Conservation (phyloP, 2,888 invertebrate genomes). For the Orthosia gracilis region DNA sequence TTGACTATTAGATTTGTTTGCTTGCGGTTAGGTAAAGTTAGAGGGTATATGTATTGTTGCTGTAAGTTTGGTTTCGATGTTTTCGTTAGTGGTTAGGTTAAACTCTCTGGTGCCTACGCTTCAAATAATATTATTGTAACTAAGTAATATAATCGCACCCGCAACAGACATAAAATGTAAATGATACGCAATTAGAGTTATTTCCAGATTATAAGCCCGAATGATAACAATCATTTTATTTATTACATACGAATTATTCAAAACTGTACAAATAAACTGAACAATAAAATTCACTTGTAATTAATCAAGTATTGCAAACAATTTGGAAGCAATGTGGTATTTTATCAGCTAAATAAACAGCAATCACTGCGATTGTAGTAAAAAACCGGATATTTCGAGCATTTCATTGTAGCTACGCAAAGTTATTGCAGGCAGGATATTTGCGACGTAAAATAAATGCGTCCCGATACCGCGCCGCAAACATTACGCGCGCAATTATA, state of each 20-base stretch:
- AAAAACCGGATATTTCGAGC: constrained; percentile 42
- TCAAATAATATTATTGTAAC: background rate
- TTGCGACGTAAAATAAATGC: constrained; percentile 65
- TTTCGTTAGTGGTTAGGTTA: background rate
- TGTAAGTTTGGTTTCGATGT: background rate
- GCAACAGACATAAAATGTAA: background rate
- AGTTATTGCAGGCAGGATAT: constrained; percentile 57
- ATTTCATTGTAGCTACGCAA: constrained; percentile 49
- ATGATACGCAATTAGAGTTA: background rate
- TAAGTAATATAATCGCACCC: background rate
- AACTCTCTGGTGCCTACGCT: background rate
- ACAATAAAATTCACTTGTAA: constrained; percentile 24
- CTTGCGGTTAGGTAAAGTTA: background rate
- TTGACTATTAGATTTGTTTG: constrained; percentile 24
- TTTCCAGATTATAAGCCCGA: constrained; percentile 1
- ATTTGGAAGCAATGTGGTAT: constrained; percentile 42
- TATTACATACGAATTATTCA: constrained; percentile 9
- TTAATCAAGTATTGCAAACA: constrained; percentile 41
- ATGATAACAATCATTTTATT: constrained; percentile 12
- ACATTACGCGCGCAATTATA: constrained; percentile 64
- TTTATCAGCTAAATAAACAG: constrained; percentile 51
- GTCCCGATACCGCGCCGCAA: constrained; percentile 61
- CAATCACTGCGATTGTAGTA: constrained; percentile 40
- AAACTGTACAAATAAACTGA: constrained; percentile 13
- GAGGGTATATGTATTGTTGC: background rate